Evolutionary conservation across 1,140 invertebrate genomes (phyloP).

Genomic region (Orchestia grillus): DNA sequence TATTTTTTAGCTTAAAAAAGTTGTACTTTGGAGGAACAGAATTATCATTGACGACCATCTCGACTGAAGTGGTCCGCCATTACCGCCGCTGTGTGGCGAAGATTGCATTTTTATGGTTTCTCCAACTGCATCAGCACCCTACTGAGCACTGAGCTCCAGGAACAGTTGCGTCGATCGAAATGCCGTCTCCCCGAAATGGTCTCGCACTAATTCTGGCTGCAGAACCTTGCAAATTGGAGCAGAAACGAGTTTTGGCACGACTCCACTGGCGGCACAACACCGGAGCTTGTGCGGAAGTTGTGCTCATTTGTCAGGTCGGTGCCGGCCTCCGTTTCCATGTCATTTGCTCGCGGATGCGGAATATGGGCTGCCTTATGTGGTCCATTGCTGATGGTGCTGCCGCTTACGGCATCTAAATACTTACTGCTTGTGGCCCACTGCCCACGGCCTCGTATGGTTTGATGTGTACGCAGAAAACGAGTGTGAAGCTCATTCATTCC

Average conservation of each 20-base stretch:
- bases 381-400: not conserved
- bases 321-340: conserved; percentile 22
- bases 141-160: not conserved
- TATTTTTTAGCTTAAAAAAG: too few relatives aligned
- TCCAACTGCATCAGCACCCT: not conserved
- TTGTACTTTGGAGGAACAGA: too few relatives aligned
- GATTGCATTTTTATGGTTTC: not conserved
- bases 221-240: not conserved
- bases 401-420: not conserved
- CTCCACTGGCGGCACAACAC: not conserved
- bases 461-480: not conserved
- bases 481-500: not conserved
- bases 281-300: not conserved
- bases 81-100: not conserved
- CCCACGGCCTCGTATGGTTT: not conserved
- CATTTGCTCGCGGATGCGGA: conserved; percentile 34
- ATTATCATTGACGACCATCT: not conserved
- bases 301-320: conserved; percentile 6
- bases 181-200: not conserved
- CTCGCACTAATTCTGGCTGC: not conserved
- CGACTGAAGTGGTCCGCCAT: not conserved
- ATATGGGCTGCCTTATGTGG: conserved; percentile 1
- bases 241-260: not conserved
- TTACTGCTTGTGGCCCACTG: conserved; percentile 28
- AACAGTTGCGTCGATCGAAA: not conserved